Percentiles rank a stretch among this genome's conserved stretches.
phyloP scores from a whole-genome alignment of 1,140 invertebrate genomes.

The Phthorimaea operculella region DNA sequence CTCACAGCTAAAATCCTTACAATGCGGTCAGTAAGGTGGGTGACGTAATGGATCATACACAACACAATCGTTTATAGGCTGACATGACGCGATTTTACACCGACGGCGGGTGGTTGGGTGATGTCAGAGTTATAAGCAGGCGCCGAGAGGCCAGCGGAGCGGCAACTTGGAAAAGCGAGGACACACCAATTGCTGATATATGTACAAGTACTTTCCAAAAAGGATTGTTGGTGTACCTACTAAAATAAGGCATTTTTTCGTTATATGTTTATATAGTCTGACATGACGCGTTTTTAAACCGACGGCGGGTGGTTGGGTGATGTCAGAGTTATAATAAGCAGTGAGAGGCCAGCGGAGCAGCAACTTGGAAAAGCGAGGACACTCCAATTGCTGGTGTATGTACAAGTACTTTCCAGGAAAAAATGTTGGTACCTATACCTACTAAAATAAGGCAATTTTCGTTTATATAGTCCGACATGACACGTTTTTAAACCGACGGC shows the following conservation, averaged over 20 bases:
- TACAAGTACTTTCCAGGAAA: background rate
- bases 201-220: background rate
- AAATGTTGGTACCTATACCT: too few species aligned
- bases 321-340: background rate
- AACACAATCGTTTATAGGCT: background rate
- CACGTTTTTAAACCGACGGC: too few species aligned
- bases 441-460: too few species aligned
- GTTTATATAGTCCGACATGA: too few species aligned
- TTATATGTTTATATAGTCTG: too few species aligned
- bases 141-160: background rate
- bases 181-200: background rate
- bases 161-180: background rate
- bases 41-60: background rate
- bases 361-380: background rate
- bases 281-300: too few species aligned
- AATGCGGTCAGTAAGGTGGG: background rate
- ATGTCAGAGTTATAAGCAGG: constrained; percentile 3
- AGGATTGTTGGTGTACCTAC: too few species aligned
- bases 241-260: too few species aligned
- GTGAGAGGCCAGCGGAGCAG: background rate
- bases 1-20: too few species aligned
- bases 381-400: background rate
- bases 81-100: too few species aligned
- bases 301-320: background rate
- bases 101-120: background rate